Percentiles rank a stretch among this genome's conserved stretches.
phyloP scores from a whole-genome alignment of 2,888 invertebrate genomes.

The Bimastos eiseni region DNA sequence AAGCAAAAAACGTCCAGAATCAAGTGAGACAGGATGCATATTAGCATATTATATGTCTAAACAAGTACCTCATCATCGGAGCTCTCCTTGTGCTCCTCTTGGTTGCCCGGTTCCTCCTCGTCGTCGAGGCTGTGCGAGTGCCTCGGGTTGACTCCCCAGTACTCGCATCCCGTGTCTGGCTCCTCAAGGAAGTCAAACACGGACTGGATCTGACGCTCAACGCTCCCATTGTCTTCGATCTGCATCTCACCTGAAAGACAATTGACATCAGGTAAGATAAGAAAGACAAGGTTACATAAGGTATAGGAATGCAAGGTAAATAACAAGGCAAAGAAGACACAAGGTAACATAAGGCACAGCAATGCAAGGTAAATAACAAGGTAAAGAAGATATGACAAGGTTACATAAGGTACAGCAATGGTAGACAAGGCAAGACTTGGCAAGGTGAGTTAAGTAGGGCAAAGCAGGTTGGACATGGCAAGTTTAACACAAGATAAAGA shows the following conservation, averaged over 20 bases:
- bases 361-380: too few relatives aligned
- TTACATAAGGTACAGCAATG: not conserved
- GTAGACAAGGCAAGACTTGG: not conserved
- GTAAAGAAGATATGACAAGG: not conserved
- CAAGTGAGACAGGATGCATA: not conserved
- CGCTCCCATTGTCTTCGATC: slow-evolving; percentile 70
- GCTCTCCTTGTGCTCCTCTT: slow-evolving; percentile 73
- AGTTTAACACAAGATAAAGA: too few relatives aligned
- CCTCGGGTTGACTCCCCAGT: slow-evolving; percentile 82
- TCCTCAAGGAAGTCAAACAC: slow-evolving; percentile 99
- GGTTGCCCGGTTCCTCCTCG: slow-evolving; percentile 43
- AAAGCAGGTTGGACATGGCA: too few relatives aligned
- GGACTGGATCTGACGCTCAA: slow-evolving; percentile 45
- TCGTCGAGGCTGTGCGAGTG: slow-evolving; percentile 70
- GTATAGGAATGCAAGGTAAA: not conserved
- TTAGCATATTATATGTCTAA: not conserved
- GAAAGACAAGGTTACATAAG: too few relatives aligned
- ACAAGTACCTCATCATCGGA: slow-evolving; percentile 76
- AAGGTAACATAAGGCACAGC: too few relatives aligned
- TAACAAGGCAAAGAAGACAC: too few relatives aligned
- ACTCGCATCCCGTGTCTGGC: slow-evolving; percentile 77
- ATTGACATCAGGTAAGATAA: not conserved
- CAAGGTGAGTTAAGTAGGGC: too few relatives aligned
- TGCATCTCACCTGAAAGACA: slow-evolving; percentile 38
- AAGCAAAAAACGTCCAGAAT: not conserved